phyloP scores from a whole-genome alignment of 2,113 vertebrate genomes.

The Tringa solitaria region DNA sequence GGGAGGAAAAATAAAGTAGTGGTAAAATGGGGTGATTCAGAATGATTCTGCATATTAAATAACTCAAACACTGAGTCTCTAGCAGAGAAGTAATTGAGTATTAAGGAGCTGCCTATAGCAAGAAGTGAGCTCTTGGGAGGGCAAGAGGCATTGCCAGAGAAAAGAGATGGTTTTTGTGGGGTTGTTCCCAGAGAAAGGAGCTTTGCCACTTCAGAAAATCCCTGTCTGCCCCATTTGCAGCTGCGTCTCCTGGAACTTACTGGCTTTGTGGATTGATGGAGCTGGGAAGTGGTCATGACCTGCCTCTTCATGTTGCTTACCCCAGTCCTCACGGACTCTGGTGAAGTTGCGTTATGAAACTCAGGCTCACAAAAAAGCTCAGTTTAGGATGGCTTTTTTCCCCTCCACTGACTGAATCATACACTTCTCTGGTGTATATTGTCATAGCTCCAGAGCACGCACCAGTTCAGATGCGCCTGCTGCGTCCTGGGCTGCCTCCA shows the following conservation, averaged over 20 bases:
- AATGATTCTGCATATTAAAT: background rate
- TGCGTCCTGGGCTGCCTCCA: constrained; percentile 3
- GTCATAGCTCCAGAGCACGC: background rate
- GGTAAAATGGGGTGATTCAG: background rate
- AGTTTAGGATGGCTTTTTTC: background rate
- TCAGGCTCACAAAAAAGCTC: background rate
- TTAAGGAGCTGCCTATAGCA: background rate
- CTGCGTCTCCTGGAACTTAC: background rate
- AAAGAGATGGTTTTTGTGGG: background rate
- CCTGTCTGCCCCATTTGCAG: background rate
- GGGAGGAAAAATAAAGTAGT: background rate
- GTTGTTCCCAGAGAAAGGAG: background rate
- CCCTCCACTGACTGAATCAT: background rate
- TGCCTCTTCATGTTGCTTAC: background rate
- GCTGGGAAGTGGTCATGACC: background rate
- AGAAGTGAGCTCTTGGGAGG: background rate
- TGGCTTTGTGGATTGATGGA: background rate
- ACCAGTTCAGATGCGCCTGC: background rate
- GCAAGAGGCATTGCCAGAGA: background rate
- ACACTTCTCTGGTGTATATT: background rate
- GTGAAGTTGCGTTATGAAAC: background rate
- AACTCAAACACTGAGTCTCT: background rate
- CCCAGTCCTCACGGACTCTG: background rate
- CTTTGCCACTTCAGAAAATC: background rate
- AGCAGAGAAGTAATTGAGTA: background rate